Conservation (phyloP, 1,140 invertebrate species). For the Drosophila lacteicornis region DNA sequence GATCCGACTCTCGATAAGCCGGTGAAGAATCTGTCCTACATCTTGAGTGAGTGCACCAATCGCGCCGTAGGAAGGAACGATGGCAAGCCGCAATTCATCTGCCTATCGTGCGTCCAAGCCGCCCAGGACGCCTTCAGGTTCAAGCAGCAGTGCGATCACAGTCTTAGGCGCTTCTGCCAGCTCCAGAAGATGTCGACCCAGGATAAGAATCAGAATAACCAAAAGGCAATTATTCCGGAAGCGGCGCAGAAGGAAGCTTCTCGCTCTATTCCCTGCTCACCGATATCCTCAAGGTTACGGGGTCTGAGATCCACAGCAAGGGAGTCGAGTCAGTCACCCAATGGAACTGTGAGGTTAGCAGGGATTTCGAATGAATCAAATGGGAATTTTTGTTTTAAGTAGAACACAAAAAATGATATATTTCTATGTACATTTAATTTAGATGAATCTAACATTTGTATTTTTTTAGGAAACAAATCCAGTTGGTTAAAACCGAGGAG, state of each 20-base stretch:
- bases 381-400: too few relatives aligned
- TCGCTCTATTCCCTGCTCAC: neutral
- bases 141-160: slow-evolving; percentile 47
- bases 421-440: too few relatives aligned
- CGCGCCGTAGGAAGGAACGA: slow-evolving; percentile 35
- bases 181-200: neutral
- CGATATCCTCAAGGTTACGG: too few relatives aligned
- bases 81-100: slow-evolving; percentile 50
- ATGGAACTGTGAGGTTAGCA: neutral
- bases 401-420: too few relatives aligned
- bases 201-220: neutral
- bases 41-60: slow-evolving; percentile 44
- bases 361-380: too few relatives aligned
- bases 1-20: slow-evolving; percentile 19
- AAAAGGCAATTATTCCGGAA: neutral
- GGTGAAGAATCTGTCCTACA: slow-evolving; percentile 37
- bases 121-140: slow-evolving; percentile 60
- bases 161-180: slow-evolving; percentile 13
- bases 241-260: neutral
- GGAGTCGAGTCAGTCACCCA: too few relatives aligned
- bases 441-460: too few relatives aligned
- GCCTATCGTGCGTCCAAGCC: slow-evolving; percentile 45
- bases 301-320: too few relatives aligned
- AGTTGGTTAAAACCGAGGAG: too few relatives aligned
- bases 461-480: too few relatives aligned